Evolutionary conservation across 2,113 vertebrate species (phyloP).

Genomic region (Clarias magur): DNA sequence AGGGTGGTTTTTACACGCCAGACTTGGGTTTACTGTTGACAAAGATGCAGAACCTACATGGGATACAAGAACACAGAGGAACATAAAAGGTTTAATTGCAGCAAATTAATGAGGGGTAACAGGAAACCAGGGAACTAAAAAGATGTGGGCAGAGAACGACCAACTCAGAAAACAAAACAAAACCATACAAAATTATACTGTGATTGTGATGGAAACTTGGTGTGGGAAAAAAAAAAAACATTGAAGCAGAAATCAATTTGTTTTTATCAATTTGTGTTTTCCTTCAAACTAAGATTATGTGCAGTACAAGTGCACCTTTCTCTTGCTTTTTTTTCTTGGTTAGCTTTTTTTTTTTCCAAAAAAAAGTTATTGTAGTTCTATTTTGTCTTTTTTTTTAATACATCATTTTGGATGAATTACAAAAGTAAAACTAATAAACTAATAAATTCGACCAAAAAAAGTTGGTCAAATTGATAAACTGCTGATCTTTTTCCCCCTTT

Average conservation of each 20-base stretch:
- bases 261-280: not conserved
- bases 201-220: not conserved
- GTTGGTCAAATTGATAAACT: not conserved
- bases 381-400: not conserved
- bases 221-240: not conserved
- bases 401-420: not conserved
- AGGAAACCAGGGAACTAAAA: not conserved
- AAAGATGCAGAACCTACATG: not conserved
- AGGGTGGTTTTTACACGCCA: too few relatives aligned
- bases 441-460: not conserved
- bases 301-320: too few relatives aligned
- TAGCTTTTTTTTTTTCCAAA: too few relatives aligned
- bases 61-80: not conserved
- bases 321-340: too few relatives aligned
- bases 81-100: not conserved
- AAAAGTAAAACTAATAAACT: not conserved
- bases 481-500: too few relatives aligned
- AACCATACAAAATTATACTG: not conserved
- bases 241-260: not conserved
- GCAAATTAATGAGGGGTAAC: not conserved
- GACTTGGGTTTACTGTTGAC: not conserved
- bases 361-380: not conserved
- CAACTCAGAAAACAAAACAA: not conserved
- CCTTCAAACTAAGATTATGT: too few relatives aligned
- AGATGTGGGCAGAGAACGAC: not conserved